Conservation (phyloP, 2,888 invertebrate species). For the Sisyra nigra region DNA sequence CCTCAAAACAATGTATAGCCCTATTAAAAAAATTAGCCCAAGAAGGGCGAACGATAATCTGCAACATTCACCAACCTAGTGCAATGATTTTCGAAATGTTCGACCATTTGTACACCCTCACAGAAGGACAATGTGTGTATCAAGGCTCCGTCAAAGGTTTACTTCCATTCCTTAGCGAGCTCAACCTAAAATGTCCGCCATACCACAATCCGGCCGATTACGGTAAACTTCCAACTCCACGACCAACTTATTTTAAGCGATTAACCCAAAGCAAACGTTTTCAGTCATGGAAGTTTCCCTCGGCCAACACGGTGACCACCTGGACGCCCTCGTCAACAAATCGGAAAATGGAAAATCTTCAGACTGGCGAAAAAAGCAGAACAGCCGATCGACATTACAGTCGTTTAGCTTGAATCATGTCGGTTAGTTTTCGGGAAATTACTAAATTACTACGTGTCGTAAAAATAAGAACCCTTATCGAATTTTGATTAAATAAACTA, state of each 20-base stretch:
- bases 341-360: constrained; percentile 44
- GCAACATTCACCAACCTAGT: constrained; percentile 85
- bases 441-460: background rate
- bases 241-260: no score
- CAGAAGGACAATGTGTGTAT: constrained; percentile 63
- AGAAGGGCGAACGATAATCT: constrained; percentile 74
- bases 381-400: constrained; percentile 1
- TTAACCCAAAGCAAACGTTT: constrained; percentile 12
- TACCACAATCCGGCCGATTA: constrained; percentile 88
- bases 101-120: constrained; percentile 73
- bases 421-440: background rate
- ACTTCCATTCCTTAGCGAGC: constrained; percentile 56
- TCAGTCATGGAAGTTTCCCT: constrained; percentile 67
- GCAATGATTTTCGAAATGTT: constrained; percentile 75
- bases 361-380: constrained; percentile 28
- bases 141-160: constrained; percentile 62
- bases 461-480: background rate
- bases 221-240: constrained; percentile 35
- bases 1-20: constrained; percentile 67
- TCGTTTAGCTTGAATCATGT: constrained; percentile 6
- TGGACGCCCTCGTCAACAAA: constrained; percentile 36
- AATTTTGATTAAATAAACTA: no score
- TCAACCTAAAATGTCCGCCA: constrained; percentile 62
- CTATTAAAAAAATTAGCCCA: constrained; percentile 65
- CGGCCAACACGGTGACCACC: constrained; percentile 54